These are phyloP conservation scores for Nyctibius grandis DNA, from an alignment of 2,797 vertebrate species.

Conservation along the genomic window DNA sequence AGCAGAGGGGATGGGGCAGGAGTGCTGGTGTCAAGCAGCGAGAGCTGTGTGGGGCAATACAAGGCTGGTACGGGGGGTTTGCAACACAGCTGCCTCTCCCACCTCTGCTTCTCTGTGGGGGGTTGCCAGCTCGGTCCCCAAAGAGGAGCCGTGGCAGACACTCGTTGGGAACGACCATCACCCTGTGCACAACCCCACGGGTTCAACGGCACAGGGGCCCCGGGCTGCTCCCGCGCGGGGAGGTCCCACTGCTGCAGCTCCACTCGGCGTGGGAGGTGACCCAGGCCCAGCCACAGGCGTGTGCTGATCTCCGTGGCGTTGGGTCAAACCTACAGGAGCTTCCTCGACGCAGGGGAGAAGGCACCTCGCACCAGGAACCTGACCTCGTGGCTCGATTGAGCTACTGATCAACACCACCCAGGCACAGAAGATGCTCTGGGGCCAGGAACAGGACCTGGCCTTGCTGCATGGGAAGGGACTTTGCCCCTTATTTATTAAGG, in stretches of 20 bases:
- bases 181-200: fast-evolving
- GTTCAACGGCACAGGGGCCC: fast-evolving
- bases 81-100: background rate
- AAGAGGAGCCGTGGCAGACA: fast-evolving
- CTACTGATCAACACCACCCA: background rate
- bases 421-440: background rate
- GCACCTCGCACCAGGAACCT: background rate
- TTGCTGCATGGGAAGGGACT: background rate
- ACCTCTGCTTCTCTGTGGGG: background rate
- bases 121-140: fast-evolving
- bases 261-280: fast-evolving
- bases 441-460: background rate
- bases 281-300: background rate
- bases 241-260: background rate
- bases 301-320: fast-evolving
- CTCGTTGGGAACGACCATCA: background rate
- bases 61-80: fast-evolving
- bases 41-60: fast-evolving
- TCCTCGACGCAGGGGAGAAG: background rate
- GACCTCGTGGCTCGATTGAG: fast-evolving
- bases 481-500: background rate
- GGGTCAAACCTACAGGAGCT: background rate
- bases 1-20: background rate
- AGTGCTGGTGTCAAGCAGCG: background rate
- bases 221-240: background rate